Percentiles rank a stretch among this genome's conserved stretches.
Conservation (phyloP, 1,140 invertebrate species). For the Bombus huntii region DNA sequence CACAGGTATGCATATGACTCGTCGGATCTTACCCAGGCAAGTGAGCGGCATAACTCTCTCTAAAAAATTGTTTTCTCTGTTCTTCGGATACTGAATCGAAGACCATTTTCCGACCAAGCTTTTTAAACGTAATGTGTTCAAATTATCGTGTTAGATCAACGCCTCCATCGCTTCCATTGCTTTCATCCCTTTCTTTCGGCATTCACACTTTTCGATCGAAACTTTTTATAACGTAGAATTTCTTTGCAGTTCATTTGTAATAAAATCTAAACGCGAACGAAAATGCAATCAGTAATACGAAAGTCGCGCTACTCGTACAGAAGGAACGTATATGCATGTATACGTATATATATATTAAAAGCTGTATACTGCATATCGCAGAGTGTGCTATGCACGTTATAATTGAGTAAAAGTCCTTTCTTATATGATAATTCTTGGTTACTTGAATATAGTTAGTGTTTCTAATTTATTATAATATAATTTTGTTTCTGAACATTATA, state of each 20-base stretch:
- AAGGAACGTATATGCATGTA: too few species aligned
- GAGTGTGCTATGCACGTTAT: slow-evolving; percentile 61
- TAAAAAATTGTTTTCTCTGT: slow-evolving; percentile 75
- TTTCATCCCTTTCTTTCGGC: neutral
- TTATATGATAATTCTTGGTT: neutral
- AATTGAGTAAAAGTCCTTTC: neutral
- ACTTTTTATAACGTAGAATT: neutral
- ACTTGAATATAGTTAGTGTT: neutral
- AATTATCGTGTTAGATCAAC: neutral
- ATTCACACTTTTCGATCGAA: neutral
- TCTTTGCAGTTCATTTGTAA: neutral
- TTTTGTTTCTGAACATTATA: too few species aligned
- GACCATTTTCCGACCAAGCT: slow-evolving; percentile 70
- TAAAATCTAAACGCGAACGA: neutral
- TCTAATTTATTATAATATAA: neutral
- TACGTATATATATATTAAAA: neutral
- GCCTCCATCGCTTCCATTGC: neutral
- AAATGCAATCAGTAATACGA: neutral
- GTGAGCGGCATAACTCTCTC: slow-evolving; percentile 77
- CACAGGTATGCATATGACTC: too few species aligned
- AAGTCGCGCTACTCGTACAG: neutral
- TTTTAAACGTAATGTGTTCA: neutral
- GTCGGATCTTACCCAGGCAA: slow-evolving; percentile 76
- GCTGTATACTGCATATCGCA: neutral
- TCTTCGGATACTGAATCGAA: slow-evolving; percentile 76